Evolutionary conservation across 2,797 vertebrate genomes (phyloP).

Genomic region (Hafferia zeledoni): DNA sequence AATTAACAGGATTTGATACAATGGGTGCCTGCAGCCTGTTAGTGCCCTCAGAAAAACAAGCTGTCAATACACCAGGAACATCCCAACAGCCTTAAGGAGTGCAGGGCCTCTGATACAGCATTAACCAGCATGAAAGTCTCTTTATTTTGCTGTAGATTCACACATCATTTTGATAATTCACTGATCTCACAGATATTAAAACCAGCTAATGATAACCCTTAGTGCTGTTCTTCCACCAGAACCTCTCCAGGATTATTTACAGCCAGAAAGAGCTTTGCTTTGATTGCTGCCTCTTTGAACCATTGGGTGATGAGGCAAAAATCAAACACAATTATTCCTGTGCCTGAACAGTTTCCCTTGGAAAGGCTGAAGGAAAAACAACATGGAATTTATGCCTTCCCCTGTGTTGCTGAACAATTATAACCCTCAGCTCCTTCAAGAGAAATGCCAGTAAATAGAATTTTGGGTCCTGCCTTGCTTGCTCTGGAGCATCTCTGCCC

Average conservation of each 20-base stretch:
- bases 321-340: background rate
- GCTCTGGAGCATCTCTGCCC: background rate
- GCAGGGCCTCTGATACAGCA: background rate
- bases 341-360: background rate
- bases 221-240: background rate
- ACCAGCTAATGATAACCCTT: slow-evolving; percentile 34
- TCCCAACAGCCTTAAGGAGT: background rate
- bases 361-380: background rate
- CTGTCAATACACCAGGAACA: background rate
- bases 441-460: background rate
- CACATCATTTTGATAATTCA: background rate
- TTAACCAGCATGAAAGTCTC: background rate
- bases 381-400: background rate
- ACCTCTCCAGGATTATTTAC: slow-evolving; percentile 24
- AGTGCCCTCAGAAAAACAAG: background rate
- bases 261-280: slow-evolving; percentile 13
- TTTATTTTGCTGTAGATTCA: background rate
- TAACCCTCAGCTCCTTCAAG: background rate
- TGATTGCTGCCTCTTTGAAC: slow-evolving; percentile 26
- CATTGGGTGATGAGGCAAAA: slow-evolving; percentile 15
- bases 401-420: background rate
- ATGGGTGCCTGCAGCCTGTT: background rate
- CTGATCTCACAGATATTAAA: slow-evolving; percentile 15
- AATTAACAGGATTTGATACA: background rate
- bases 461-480: background rate